phyloP scores from a whole-genome alignment of 2,797 vertebrate genomes.

The Sebastes itinus region DNA sequence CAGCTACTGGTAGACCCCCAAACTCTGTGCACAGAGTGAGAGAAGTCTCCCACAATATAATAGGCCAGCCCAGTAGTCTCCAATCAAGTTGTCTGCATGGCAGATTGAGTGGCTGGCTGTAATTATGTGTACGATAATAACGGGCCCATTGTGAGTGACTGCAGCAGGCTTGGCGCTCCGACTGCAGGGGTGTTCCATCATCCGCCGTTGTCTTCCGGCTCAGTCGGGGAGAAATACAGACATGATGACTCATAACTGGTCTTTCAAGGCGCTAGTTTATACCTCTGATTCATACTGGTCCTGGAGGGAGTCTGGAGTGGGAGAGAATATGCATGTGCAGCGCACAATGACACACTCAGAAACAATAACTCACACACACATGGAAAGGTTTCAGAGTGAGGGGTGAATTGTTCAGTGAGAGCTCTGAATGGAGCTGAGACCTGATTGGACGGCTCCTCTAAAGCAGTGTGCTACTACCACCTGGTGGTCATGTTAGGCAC shows the following conservation, averaged over 20 bases:
- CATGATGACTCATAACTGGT: constrained; percentile 75
- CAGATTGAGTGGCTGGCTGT: constrained; percentile 62
- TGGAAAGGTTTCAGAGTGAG: not conserved
- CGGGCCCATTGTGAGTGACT: constrained; percentile 46
- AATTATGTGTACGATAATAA: constrained; percentile 70
- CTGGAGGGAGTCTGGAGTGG: constrained; percentile 29
- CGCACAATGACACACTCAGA: constrained; percentile 17
- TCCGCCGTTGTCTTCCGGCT: constrained; percentile 47
- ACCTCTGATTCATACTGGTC: constrained; percentile 56
- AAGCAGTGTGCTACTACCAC: constrained; percentile 70
- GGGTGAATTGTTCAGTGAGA: not conserved
- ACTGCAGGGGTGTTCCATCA: constrained; percentile 62
- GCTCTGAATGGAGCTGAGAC: not conserved
- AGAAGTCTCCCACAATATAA: constrained; percentile 33
- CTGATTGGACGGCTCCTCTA: not conserved
- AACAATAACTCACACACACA: constrained; percentile 27
- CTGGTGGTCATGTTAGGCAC: constrained; percentile 59
- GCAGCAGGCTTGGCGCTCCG: constrained; percentile 39
- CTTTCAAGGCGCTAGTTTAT: constrained; percentile 53
- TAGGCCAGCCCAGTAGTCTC: constrained; percentile 32
- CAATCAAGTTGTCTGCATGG: constrained; percentile 56
- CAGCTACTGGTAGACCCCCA: not conserved
- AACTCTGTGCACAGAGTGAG: constrained; percentile 1
- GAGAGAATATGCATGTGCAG: constrained; percentile 10
- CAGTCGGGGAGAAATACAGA: constrained; percentile 45